Base-by-base conservation (phyloP, 2,888 invertebrate species). In the Lumbricus terrestris region DNA sequence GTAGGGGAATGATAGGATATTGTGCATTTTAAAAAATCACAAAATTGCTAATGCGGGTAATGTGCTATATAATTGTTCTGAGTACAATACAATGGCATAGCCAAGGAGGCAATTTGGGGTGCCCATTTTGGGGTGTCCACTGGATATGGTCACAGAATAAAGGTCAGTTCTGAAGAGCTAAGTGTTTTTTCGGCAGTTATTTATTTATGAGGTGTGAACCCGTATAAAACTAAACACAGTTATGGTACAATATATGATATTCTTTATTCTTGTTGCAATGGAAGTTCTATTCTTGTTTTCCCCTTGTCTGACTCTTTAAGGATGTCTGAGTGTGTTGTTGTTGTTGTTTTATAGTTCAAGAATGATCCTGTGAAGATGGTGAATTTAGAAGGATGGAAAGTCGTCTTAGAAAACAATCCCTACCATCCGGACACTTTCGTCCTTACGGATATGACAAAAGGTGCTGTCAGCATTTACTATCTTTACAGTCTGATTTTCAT, bases 361-460 rank as follows among this genome's bases (percentile, higher is more conserved):
- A 95, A 97, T 40, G 97, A 97, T 94, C 97, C 97, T 0, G 97
- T 97, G 94, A 98, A 98, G 96, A 96, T 97, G 95, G 96, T 97
- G 90, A 96, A 97, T 0, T 95, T 98, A 89, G 96, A 96, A 82
- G 97, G 97, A 82, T 98, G 98, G 97, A 96, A 96, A 92, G 97
- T 97, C 42, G 96, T 96, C 93, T 96, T 97, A 93, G 96, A 96
- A 90, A 97, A 97, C 92, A 96, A 96, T 93, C 96, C 96, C 37
- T 96, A 97, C 93, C 96, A 97, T 93, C 96, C 97, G 47, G 97
- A 98, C 94, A 96, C 97, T 89, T 98, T 98, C 95, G 97, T 97
- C 94, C 96, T 98, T 89, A 96, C 97, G 92, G 97, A 98, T 96
- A 97, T 97, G 85, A 96, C 96, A 90, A 96, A 96, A 95, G 97